Percentiles rank a stretch among this genome's conserved stretches.
These are phyloP conservation scores for Leptopilina boulardi DNA, from an alignment of 1,140 invertebrate species.

Conservation along the genomic window DNA sequence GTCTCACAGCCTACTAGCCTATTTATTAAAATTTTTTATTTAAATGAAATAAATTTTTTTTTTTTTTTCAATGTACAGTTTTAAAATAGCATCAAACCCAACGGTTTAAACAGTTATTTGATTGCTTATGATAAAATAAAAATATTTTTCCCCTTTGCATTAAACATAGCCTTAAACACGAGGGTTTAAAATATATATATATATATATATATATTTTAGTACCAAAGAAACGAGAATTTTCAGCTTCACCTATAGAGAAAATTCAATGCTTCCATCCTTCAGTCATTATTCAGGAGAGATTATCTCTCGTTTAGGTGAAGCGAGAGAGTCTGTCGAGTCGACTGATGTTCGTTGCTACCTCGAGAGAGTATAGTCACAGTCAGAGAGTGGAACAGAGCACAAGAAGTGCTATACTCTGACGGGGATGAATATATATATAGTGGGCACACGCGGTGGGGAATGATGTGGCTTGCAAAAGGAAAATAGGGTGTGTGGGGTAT, in stretches of 20 bases:
- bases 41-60: too few species aligned
- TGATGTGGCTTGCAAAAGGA: neutral
- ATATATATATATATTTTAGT: too few species aligned
- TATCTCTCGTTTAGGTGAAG: conserved; percentile 52
- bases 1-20: too few species aligned
- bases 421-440: neutral
- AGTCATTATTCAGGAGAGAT: conserved; percentile 50
- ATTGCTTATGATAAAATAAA: too few species aligned
- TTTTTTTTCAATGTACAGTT: too few species aligned
- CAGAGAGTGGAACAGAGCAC: conserved; percentile 36
- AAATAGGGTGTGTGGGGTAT: neutral
- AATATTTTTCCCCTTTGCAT: too few species aligned
- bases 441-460: conserved; percentile 6
- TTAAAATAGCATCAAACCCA: too few species aligned
- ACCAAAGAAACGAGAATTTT: neutral
- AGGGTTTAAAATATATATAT: too few species aligned
- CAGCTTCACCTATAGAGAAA: neutral
- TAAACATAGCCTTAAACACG: too few species aligned
- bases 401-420: conserved; percentile 34
- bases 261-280: conserved; percentile 10
- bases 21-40: too few species aligned
- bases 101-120: too few species aligned
- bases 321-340: conserved; percentile 46
- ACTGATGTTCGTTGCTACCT: conserved; percentile 41
- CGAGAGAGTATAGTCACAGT: neutral